These are phyloP conservation scores for Ricordea florida DNA, from an alignment of 92 coral and sea anemone genomes.

Conservation along the genomic window DNA sequence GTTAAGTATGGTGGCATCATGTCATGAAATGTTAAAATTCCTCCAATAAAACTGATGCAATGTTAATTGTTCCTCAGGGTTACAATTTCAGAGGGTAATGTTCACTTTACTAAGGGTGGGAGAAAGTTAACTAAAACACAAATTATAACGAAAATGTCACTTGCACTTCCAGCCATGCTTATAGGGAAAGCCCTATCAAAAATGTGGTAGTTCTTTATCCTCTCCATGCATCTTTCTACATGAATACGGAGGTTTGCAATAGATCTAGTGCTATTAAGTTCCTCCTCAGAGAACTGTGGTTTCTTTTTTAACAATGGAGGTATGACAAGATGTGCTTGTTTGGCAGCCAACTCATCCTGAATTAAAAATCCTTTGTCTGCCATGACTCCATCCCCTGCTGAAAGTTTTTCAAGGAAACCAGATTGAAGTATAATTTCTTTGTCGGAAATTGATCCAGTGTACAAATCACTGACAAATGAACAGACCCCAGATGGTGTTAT, in stretches of 20 bases:
- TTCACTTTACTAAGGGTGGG: slow-evolving; percentile 37
- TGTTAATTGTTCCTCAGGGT: background rate
- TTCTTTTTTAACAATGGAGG: slow-evolving; percentile 52
- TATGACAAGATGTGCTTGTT: slow-evolving; percentile 51
- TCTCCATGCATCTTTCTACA: slow-evolving; percentile 22
- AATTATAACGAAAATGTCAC: slow-evolving; percentile 56
- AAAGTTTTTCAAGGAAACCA: slow-evolving; percentile 46
- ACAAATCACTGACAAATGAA: slow-evolving; percentile 63
- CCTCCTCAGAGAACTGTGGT: slow-evolving; percentile 52
- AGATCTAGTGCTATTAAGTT: slow-evolving; percentile 28
- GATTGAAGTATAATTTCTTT: slow-evolving; percentile 51
- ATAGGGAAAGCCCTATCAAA: slow-evolving; percentile 49
- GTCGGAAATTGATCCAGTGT: slow-evolving; percentile 61
- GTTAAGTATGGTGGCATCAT: slow-evolving; percentile 6
- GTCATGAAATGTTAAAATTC: slow-evolving; percentile 16
- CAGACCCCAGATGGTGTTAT: slow-evolving; percentile 62
- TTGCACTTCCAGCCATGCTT: slow-evolving; percentile 41
- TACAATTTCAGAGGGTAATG: slow-evolving; percentile 15
- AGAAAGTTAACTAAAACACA: slow-evolving; percentile 56
- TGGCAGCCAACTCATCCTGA: slow-evolving; percentile 58
- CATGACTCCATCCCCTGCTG: slow-evolving; percentile 59
- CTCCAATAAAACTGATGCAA: slow-evolving; percentile 9
- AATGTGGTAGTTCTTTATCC: slow-evolving; percentile 43
- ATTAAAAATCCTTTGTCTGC: slow-evolving; percentile 68
- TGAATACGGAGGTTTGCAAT: slow-evolving; percentile 45